A percentile compares a stretch with the other conserved stretches of the same genome.
These are phyloP conservation scores for Balearica regulorum DNA, from an alignment of 2,797 vertebrate genomes.

Conservation along the genomic window DNA sequence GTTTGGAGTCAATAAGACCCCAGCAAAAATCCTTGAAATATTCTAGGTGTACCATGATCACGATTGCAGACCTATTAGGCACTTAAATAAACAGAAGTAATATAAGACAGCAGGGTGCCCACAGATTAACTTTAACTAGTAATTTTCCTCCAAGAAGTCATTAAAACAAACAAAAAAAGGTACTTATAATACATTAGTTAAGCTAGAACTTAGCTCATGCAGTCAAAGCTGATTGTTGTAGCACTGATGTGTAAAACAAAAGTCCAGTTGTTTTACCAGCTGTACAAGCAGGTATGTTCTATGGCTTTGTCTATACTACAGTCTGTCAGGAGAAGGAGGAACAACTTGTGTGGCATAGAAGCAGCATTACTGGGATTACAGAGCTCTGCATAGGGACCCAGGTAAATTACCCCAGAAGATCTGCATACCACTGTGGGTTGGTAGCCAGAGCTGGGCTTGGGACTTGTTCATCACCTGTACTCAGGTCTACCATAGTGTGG, in stretches of 20 bases:
- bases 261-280: not conserved
- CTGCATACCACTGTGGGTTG: not conserved
- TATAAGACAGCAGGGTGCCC: not conserved
- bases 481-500: not conserved
- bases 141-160: not conserved
- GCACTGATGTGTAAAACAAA: not conserved
- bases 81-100: not conserved
- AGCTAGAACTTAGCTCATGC: not conserved
- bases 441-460: not conserved
- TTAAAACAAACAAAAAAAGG: not conserved
- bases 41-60: not conserved
- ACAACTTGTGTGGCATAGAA: not conserved
- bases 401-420: not conserved
- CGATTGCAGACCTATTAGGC: not conserved
- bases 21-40: not conserved
- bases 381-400: not conserved
- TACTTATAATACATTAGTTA: not conserved
- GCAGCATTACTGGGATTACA: not conserved
- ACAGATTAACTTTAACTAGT: not conserved
- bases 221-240: not conserved
- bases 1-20: not conserved
- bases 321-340: not conserved
- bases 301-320: not conserved
- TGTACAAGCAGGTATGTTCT: not conserved
- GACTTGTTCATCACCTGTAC: not conserved